Evolutionary conservation across 2,888 invertebrate species (phyloP).

Genomic region (Selenia dentaria): DNA sequence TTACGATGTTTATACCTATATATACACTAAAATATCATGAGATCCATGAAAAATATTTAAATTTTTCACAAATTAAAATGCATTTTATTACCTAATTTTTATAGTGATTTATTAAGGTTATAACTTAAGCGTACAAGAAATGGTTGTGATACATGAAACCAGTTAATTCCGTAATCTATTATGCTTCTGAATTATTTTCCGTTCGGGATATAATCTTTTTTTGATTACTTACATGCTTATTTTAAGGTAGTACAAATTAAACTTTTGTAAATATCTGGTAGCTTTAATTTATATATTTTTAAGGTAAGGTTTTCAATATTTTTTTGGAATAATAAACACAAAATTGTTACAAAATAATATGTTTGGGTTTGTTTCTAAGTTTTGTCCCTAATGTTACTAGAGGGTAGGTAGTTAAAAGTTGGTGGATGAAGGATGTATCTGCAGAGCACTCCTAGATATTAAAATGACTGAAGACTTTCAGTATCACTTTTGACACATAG

Average conservation of each 20-base stretch:
- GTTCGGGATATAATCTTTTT: slow-evolving; percentile 28
- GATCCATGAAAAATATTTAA: slow-evolving; percentile 12
- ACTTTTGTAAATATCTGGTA: slow-evolving; percentile 62
- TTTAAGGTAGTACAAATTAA: no score
- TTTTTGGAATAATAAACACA: slow-evolving; percentile 39
- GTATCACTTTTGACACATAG: no score
- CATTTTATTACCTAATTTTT: slow-evolving; percentile 26
- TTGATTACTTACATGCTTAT: no score
- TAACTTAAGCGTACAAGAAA: slow-evolving; percentile 41
- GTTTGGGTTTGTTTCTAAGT: slow-evolving; percentile 5
- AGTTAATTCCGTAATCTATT: slow-evolving; percentile 34
- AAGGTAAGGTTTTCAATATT: slow-evolving; percentile 39
- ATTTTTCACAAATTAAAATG: slow-evolving; percentile 20
- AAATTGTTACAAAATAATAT: slow-evolving; percentile 8
- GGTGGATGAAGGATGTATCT: no score
- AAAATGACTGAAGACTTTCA: no score
- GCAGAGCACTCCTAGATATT: no score
- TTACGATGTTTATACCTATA: slow-evolving; percentile 16
- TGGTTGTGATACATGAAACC: slow-evolving; percentile 47
- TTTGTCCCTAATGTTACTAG: no score
- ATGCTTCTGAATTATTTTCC: slow-evolving; percentile 36
- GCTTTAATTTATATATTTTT: slow-evolving; percentile 62
- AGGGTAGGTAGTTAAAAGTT: no score
- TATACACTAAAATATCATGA: slow-evolving; percentile 7
- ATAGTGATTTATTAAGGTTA: slow-evolving; percentile 27